Evolutionary conservation across 1,140 invertebrate species (phyloP).

Genomic region (Drosophila nigromelanica): DNA sequence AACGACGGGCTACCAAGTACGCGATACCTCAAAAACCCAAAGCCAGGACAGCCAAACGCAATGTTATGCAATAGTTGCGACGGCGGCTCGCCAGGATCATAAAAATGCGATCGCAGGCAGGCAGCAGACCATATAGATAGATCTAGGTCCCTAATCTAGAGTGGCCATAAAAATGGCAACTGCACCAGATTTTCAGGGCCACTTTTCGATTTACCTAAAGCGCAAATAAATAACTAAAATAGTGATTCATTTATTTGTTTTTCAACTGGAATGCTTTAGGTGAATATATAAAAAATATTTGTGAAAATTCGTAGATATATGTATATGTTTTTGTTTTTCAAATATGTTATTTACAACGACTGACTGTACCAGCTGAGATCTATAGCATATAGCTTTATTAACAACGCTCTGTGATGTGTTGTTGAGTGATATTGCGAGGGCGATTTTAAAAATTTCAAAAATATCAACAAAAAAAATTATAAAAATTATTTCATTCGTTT

Average conservation of each 20-base stretch:
- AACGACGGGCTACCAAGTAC: constrained; percentile 19
- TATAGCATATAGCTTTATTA: constrained; percentile 15
- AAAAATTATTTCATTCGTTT: no score
- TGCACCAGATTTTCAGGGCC: constrained; percentile 43
- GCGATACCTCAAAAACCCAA: constrained; percentile 13
- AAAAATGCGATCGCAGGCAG: constrained; percentile 45
- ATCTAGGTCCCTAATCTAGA: constrained; percentile 58
- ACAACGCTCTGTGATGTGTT: neutral
- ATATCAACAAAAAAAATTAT: neutral
- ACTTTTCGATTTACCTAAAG: constrained; percentile 16
- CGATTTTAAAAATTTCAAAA: neutral
- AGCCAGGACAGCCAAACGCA: constrained; percentile 47
- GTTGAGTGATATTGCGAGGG: constrained; percentile 34
- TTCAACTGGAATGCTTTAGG: constrained; percentile 7
- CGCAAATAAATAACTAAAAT: neutral
- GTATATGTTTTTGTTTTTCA: constrained; percentile 8
- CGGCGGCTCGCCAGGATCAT: constrained; percentile 39
- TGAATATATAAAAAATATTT: constrained; percentile 6
- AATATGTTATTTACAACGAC: constrained; percentile 34
- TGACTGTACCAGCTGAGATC: constrained; percentile 9
- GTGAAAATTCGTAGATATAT: constrained; percentile 10
- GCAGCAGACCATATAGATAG: constrained; percentile 8
- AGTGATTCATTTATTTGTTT: constrained; percentile 23
- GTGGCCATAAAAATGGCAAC: constrained; percentile 63
- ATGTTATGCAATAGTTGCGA: constrained; percentile 69